Conservation (phyloP, 2,797 vertebrate species). For the Clarias fuscus region DNA sequence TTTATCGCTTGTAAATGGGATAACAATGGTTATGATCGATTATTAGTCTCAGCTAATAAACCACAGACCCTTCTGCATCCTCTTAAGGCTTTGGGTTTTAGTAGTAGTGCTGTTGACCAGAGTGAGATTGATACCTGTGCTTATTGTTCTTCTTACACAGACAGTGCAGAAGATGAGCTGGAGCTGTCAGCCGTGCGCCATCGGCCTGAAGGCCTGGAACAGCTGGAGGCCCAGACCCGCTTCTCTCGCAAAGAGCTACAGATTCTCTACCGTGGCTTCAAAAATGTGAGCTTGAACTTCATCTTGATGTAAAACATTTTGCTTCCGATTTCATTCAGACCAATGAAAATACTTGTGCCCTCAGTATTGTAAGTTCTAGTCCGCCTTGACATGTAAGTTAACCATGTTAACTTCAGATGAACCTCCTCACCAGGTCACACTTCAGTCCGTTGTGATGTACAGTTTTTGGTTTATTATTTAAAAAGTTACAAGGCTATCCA, state of each 20-base stretch:
- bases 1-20: neutral
- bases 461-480: neutral
- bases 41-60: neutral
- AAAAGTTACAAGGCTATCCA: neutral
- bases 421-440: neutral
- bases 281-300: conserved; percentile 83
- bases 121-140: neutral
- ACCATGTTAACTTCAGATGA: neutral
- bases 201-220: conserved; percentile 92
- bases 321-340: conserved; percentile 34
- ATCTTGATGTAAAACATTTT: conserved; percentile 22
- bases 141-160: conserved; percentile 71
- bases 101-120: neutral
- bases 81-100: neutral
- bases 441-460: neutral
- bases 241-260: conserved; percentile 98
- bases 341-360: neutral
- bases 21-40: neutral
- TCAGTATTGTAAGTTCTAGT: neutral
- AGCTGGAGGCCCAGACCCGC: conserved; percentile 92
- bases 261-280: conserved; percentile 98
- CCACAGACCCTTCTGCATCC: neutral
- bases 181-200: conserved; percentile 94
- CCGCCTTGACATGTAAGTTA: neutral
- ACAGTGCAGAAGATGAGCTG: conserved; percentile 97